Evolutionary conservation across 2,888 invertebrate species (phyloP), one percentile per base, ranked within the genome.

Genomic region (Scaptomyza flava): DNA sequence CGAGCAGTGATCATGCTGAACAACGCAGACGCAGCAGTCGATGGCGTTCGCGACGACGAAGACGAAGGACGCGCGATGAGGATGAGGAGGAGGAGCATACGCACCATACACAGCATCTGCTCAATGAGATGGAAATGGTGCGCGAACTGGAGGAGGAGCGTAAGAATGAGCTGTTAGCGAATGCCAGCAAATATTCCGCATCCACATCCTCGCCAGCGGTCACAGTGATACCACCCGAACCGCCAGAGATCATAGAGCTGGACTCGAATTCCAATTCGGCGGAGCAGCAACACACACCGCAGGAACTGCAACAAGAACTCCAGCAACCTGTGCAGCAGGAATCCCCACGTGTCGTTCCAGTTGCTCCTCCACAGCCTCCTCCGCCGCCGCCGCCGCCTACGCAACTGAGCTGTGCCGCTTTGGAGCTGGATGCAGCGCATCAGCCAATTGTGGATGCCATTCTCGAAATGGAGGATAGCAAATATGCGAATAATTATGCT

Each of bases 221-320:
- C 0, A 82, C 85, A 4, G 74, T 90, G 3, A 86, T 91, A 57
- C 79, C 89, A 0, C 81, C 90, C 5, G 90, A 91, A 41, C 90
- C 90, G 20, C 90, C 91, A 14, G 91, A 91, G 72, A 91, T 91
- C 8, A 91, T 91, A 36, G 91, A 91, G 70, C 74, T 91, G 50
- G 91, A 91, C 72, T 91, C 91, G 0, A 91, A 90, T 43, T 91
- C 91, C 6, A 90, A 89, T 65, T 89, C 91, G 0, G 79, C 64
- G 2, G 79, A 75, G 27, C 76, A 83, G 20, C 70, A 53, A 8
- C 60, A 70, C 20, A 53, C 34, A 14, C 73, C 46, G 6, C 54
- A 17, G 11, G 77, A 58, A 23, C 57, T 41, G 4, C 38, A 48
- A 12, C 60, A 74, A 17, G 52, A 36, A n/a, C 59, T 52, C 0